Evolutionary conservation across 53 echinoderm and acorn worm genomes (phyloP), one percentile per base, ranked within the genome.

Genomic region (Pentamera pediparva): DNA sequence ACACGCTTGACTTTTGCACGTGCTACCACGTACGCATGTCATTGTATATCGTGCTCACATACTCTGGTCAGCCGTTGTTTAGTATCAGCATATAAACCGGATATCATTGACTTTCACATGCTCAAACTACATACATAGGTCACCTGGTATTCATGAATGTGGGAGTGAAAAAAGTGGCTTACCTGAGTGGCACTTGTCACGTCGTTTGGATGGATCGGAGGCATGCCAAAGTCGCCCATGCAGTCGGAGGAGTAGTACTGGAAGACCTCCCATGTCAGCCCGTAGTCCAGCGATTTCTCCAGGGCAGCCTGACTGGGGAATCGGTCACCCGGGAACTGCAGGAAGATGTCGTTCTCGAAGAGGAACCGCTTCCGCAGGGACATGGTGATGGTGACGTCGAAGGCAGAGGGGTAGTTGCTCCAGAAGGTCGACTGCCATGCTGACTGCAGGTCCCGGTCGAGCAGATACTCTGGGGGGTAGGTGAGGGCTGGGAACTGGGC

Each of bases 361-460:
- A 73, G 37, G 58, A 79, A 72, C 39, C 77, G 50, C 55, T 85
- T 90, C 38, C 75, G 48, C 6, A 89, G 59, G 30, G 85, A 78
- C 25, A 86, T 15, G 35, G 82, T 82, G 37, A 89, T 57, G 31
- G 58, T 82, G 50, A 89, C 61, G 3, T 70, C 60, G 38, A 64
- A 43, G 32, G 70, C 85, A 18, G 39, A 3, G 9, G 82, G 75
- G 52, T 74, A 83, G 49, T 59, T 26, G 19, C 39, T 41, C 88
- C 83, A 84, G 55, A 53, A 40, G 0, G 54, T 45, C 3, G 88
- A 88, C 79, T 88, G 88, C 88, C 88, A 88, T 12, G 83, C 79
- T 21, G 32, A 2, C 0, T 10, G 4, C 11, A 19, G 24, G 5
- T 24, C 33, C 0, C 28, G 10, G 64, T 87, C 87, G 18, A 87